Percentiles rank a stretch among this genome's conserved stretches.
Evolutionary conservation across 2,888 invertebrate species (phyloP).

Genomic region (Oegoconia quadripuncta): DNA sequence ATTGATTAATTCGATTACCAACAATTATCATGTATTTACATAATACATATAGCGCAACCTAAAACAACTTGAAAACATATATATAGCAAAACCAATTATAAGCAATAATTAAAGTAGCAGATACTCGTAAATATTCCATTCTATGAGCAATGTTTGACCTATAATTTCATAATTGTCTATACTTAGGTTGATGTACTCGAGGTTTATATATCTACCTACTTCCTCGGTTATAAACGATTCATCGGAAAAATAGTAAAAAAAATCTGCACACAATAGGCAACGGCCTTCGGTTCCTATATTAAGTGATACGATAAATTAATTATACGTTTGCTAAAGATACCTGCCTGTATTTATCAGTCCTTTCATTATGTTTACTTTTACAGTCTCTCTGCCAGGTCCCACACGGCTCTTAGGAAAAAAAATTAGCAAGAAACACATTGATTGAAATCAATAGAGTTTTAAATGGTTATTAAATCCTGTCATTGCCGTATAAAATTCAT

Average conservation of each 20-base stretch:
- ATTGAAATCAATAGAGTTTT: neutral
- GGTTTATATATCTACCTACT: conserved; percentile 15
- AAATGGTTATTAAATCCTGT: conserved; percentile 5
- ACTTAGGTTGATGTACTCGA: conserved; percentile 7
- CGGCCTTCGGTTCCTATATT: neutral
- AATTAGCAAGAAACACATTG: neutral
- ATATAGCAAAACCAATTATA: neutral
- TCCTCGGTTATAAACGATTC: conserved; percentile 14
- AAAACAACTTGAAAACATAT: neutral
- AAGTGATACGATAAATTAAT: too few species aligned
- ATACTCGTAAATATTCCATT: neutral
- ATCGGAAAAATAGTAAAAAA: conserved; percentile 12
- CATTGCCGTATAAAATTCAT: conserved; percentile 33
- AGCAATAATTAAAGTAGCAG: neutral
- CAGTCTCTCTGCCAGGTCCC: too few species aligned
- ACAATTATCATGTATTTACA: too few species aligned
- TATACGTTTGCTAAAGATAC: too few species aligned
- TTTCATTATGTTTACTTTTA: neutral
- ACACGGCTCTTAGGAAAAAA: too few species aligned
- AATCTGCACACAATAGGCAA: conserved; percentile 15
- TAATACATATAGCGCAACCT: too few species aligned
- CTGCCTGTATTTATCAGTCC: neutral
- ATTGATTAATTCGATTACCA: too few species aligned
- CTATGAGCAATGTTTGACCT: neutral
- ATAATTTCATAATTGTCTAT: conserved; percentile 8